Evolutionary conservation across 2,797 vertebrate species (phyloP), one percentile per base, ranked within the genome.

Genomic region (Benthosema pterotum): DNA sequence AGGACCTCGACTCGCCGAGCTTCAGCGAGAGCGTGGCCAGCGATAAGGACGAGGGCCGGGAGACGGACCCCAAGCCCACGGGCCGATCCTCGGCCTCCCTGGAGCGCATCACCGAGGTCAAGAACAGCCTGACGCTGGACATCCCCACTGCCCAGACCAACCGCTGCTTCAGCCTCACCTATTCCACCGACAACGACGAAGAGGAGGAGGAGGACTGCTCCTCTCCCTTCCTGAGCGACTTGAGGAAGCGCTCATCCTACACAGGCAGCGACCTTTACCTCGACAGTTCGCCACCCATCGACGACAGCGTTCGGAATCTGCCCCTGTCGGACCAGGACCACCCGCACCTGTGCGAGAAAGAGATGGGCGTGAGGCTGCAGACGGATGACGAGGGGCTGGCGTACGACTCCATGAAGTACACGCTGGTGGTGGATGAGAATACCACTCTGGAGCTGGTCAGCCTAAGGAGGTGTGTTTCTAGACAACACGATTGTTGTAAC

Each of bases 341-440:
- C 1, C 75, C 87, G 64, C 79, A n/a, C n/a, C n/a, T 92, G 5
- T 89, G 84, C 69, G 87, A 89, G 65, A 90, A 85, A 78, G 78
- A 83, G 14, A 57, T 87, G 49, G 66, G 57, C 11, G 28, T 76
- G 5, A 86, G 85, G 75, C 82, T 86, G 2, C 82, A 80, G 1
- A 89, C 79, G n/a, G 78, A 94, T 80, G 95, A 96, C 15, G 93
- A 96, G 49, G 96, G 93, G 8, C 78, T 97, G 86, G 97, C 94
- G 19, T 99, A 99, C 17, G 97, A 99, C 64, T 95, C 97, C 0
- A 91, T 99, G 86, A 99, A 99, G 87, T 99, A 99, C 89, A 99
- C 97, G 1, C 88, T 99, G 64, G 97, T 99, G 78, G 97, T 99
- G 78, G 97, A 99, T n/a, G 97, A 99, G 84, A 95, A 99, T 87